Base-by-base conservation (phyloP, 1,140 invertebrate genomes). In the Gonatopus flavifemur region DNA sequence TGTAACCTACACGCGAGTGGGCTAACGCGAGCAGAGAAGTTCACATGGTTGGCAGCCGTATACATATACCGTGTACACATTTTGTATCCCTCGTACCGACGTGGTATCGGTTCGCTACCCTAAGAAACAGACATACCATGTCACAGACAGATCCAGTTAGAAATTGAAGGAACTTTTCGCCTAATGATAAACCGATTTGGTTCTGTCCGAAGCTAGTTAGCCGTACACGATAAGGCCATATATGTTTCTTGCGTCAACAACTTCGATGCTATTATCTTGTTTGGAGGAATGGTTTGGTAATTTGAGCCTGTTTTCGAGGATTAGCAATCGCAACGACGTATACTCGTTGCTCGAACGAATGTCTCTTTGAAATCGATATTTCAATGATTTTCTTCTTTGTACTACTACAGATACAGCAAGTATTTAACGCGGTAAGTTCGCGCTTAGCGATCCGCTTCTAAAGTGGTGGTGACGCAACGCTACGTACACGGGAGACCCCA, bases 381-480 rank as follows among this genome's bases (percentile, higher is more conserved):
- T n/a, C n/a, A n/a, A n/a, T n/a, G n/a, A n/a, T n/a, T n/a, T n/a
- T n/a, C n/a, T n/a, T n/a, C n/a, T n/a, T n/a, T n/a, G n/a, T n/a
- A n/a, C n/a, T n/a, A n/a, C n/a, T n/a, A n/a, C n/a, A n/a, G n/a
- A n/a, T n/a, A n/a, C n/a, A n/a, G n/a, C n/a, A n/a, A n/a, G 43
- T 50, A 61, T 62, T 61, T 69, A 62, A 64, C 58, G 58, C 60
- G 61, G n/a, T n/a, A n/a, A n/a, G n/a, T 66, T 67, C 64, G 62
- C 63, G 64, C 57, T 66, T 64, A n/a, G 55, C 64, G 63, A 72
- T 71, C 61, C 66, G 67, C 66, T 67, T 63, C 64, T 75, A 72
- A 76, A 77, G 73, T 72, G 74, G 73, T 72, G 74, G 60, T 77
- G 76, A 78, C 72, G 76, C 66, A 78, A 78, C 72, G 58, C 59